A percentile compares a stretch with the other conserved stretches of the same genome.
phyloP scores from a whole-genome alignment of 1,140 invertebrate genomes.

The Aricia agestis region DNA sequence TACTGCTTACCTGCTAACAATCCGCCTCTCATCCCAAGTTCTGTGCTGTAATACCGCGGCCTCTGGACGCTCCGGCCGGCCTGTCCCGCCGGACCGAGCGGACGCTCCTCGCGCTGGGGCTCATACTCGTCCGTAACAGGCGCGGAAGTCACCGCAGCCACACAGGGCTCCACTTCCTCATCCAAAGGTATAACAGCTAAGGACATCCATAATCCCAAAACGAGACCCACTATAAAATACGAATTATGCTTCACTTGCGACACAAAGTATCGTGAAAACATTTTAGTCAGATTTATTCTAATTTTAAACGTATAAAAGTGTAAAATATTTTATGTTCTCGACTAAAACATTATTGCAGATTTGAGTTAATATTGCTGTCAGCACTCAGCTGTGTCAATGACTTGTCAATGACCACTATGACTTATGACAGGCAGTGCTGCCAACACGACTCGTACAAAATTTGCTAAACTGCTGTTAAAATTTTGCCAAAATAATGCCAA shows the following conservation, averaged over 20 bases:
- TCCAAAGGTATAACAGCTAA: conserved; percentile 57
- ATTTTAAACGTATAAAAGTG: not conserved
- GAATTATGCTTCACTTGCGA: conserved; percentile 72
- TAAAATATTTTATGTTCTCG: not conserved
- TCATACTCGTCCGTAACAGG: conserved; percentile 53
- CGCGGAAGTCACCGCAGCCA: conserved; percentile 22
- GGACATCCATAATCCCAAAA: conserved; percentile 61
- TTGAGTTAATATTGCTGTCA: not conserved
- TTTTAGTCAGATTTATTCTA: conserved; percentile 23
- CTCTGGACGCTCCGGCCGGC: conserved; percentile 78
- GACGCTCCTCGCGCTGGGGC: conserved; percentile 54
- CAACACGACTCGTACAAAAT: no score
- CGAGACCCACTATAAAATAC: conserved; percentile 63
- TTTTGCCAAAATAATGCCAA: no score
- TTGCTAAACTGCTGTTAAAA: no score
- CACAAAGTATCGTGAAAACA: conserved; percentile 62
- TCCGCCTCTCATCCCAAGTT: conserved; percentile 86
- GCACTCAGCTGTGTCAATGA: no score
- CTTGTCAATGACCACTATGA: no score
- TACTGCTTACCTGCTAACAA: conserved; percentile 83
- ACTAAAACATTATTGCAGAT: not conserved
- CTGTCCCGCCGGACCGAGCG: conserved; percentile 42
- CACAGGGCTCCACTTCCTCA: conserved; percentile 38
- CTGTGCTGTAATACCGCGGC: conserved; percentile 94
- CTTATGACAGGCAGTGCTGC: no score